phyloP scores from a whole-genome alignment of 2,113 vertebrate species.

The Prunella fulvescens region DNA sequence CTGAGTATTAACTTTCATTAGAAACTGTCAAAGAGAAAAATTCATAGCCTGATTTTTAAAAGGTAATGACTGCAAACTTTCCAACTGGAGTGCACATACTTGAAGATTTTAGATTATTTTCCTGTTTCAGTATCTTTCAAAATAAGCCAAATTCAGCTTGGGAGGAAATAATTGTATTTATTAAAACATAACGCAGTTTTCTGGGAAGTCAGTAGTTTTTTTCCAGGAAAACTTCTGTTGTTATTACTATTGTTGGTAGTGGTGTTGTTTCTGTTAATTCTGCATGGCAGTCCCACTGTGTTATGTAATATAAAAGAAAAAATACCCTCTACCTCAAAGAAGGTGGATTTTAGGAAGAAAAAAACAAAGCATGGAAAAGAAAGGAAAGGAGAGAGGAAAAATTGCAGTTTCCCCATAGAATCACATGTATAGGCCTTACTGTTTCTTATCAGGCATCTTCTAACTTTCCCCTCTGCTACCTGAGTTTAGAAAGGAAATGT shows the following conservation, averaged over 20 bases:
- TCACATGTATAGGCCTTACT: neutral
- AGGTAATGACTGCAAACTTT: conserved; percentile 1
- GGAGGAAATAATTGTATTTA: neutral
- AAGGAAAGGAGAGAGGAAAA: neutral
- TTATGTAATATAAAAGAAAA: neutral
- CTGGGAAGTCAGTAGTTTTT: neutral
- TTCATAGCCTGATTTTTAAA: conserved; percentile 19
- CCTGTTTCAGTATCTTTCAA: neutral
- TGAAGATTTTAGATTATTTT: conserved; percentile 30
- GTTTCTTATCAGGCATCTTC: neutral
- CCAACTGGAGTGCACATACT: neutral
- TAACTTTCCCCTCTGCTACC: neutral
- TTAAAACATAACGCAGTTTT: neutral
- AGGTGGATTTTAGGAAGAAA: neutral
- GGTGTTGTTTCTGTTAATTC: neutral
- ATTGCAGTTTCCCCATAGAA: neutral
- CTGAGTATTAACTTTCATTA: neutral
- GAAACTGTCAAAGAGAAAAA: conserved; percentile 21
- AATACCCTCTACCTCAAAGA: neutral
- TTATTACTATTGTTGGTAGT: neutral
- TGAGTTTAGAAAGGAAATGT: neutral
- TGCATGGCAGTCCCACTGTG: neutral
- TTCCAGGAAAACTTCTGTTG: neutral
- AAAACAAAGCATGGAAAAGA: neutral
- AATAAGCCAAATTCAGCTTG: neutral